These are phyloP conservation scores for Dolichopus griseipennis DNA, from an alignment of 2,888 invertebrate species.

Conservation along the genomic window DNA sequence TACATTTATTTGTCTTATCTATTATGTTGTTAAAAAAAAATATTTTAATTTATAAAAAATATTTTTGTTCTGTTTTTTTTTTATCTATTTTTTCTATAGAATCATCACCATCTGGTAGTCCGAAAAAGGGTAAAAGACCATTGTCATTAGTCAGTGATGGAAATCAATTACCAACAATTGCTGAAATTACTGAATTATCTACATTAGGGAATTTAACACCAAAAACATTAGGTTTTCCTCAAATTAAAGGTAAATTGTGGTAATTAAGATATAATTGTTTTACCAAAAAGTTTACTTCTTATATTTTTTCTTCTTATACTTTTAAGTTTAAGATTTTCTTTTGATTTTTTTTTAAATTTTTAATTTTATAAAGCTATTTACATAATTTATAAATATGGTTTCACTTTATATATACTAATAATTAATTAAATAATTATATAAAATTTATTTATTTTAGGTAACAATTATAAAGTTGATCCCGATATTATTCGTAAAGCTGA, in stretches of 20 bases:
- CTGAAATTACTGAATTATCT: constrained; percentile 61
- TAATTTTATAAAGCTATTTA: too few relatives aligned
- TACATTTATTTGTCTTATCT: not conserved
- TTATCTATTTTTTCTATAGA: constrained; percentile 32
- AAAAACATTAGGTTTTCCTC: constrained; percentile 29
- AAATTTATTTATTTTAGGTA: constrained; percentile 26
- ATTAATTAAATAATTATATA: not conserved
- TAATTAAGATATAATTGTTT: not conserved
- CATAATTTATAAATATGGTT: too few relatives aligned
- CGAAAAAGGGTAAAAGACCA: constrained; percentile 51
- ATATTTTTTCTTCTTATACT: not conserved
- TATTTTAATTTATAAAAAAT: constrained; percentile 34
- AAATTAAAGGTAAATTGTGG: constrained; percentile 4
- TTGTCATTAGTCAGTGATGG: constrained; percentile 56
- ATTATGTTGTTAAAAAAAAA: too few relatives aligned
- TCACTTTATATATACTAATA: too few relatives aligned
- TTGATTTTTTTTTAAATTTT: not conserved
- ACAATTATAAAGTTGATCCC: constrained; percentile 41
- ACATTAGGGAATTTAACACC: constrained; percentile 49
- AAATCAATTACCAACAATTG: constrained; percentile 57
- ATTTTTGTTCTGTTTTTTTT: constrained; percentile 1
- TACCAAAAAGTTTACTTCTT: not conserved
- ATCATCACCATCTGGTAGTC: constrained; percentile 53
- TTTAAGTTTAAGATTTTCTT: too few relatives aligned
- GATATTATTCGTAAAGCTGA: constrained; percentile 43